Conservation (phyloP, 92 coral and sea anemone genomes). For the Nematostella vectensis region DNA sequence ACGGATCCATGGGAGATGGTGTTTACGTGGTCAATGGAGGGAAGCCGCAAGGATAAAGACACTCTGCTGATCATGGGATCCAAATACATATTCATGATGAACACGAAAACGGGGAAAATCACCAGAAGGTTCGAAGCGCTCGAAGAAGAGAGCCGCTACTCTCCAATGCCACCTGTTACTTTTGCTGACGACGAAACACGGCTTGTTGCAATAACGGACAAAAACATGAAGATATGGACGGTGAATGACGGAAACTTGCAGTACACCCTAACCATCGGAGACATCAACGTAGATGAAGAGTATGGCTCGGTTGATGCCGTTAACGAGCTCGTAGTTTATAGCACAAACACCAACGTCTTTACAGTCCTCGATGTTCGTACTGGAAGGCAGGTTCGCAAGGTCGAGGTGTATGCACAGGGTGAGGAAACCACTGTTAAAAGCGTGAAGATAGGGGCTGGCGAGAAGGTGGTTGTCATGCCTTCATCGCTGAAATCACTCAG, state of each 20-base stretch:
- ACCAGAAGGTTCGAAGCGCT: conserved; percentile 54
- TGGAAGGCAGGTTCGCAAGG: conserved; percentile 38
- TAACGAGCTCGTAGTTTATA: conserved; percentile 34
- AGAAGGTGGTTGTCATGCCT: conserved; percentile 52
- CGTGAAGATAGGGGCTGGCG: conserved; percentile 37
- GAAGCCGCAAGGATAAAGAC: conserved; percentile 32
- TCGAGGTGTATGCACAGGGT: conserved; percentile 25
- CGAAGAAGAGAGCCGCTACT: conserved; percentile 50
- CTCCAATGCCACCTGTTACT: conserved; percentile 61
- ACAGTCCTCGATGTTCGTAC: conserved; percentile 40
- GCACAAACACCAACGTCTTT: conserved; percentile 37
- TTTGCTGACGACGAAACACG: conserved; percentile 62
- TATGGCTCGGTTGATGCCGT: conserved; percentile 57
- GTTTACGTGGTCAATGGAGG: conserved; percentile 43
- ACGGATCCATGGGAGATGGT: conserved; percentile 66
- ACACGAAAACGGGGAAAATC: conserved; percentile 61
- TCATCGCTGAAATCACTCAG: conserved; percentile 39
- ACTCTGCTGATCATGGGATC: conserved; percentile 70
- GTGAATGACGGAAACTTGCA: conserved; percentile 40
- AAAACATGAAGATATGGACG: conserved; percentile 66
- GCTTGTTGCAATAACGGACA: conserved; percentile 64
- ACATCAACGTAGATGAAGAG: conserved; percentile 36
- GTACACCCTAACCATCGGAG: conserved; percentile 49
- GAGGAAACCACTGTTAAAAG: conserved; percentile 34
- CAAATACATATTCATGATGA: conserved; percentile 49